Percentiles rank a stretch among this genome's conserved stretches.
These are phyloP conservation scores for Lasaia peninsularis DNA, from an alignment of 1,140 invertebrate genomes.

Conservation along the genomic window DNA sequence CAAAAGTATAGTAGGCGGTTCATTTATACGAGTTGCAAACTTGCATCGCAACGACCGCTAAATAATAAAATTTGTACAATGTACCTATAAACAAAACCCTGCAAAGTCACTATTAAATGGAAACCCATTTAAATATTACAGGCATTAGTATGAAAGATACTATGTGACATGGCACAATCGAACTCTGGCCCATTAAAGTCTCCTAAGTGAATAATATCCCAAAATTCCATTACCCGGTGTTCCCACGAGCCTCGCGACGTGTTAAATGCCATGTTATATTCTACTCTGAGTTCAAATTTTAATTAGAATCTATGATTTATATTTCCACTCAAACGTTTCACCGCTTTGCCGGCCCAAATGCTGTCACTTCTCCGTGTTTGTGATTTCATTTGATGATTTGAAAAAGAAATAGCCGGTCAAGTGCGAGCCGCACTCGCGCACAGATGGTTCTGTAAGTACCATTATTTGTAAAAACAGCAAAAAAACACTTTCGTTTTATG, in stretches of 20 bases:
- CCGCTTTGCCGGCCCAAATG: neutral
- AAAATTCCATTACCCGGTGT: constrained; percentile 23
- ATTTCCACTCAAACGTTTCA: neutral
- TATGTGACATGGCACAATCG: constrained; percentile 20
- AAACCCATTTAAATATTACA: constrained; percentile 17
- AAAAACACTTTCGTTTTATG: too few species aligned
- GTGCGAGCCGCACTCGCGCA: too few species aligned
- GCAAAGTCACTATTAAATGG: constrained; percentile 5
- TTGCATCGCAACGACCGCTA: too few species aligned
- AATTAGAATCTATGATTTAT: constrained; percentile 19
- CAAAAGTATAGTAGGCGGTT: too few species aligned
- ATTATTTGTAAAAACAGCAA: too few species aligned
- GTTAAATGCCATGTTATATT: constrained; percentile 26
- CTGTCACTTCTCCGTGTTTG: constrained; percentile 6
- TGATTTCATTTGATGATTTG: neutral
- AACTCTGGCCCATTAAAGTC: constrained; percentile 27
- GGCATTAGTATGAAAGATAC: constrained; percentile 18
- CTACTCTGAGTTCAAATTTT: constrained; percentile 12
- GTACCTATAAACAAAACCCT: neutral
- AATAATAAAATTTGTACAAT: neutral
- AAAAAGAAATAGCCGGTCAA: too few species aligned
- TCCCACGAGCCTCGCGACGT: constrained; percentile 19
- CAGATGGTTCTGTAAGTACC: too few species aligned
- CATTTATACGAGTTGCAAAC: too few species aligned
- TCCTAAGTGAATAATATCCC: constrained; percentile 21